Conservation (phyloP, 2,888 invertebrate species). For the Eupithecia vulgata region DNA sequence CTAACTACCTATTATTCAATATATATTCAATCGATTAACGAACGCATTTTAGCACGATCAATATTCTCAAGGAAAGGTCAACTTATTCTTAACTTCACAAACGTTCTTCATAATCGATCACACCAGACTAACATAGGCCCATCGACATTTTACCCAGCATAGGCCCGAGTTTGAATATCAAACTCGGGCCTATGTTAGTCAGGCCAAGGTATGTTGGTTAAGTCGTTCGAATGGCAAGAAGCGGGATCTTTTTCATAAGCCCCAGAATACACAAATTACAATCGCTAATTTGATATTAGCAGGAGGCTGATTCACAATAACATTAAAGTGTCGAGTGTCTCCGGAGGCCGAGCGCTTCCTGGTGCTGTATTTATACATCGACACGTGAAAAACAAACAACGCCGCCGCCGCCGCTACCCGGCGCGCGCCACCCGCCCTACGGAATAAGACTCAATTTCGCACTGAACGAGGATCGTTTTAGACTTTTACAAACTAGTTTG, state of each 20-base stretch:
- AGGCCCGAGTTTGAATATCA: too few species aligned
- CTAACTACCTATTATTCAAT: neutral
- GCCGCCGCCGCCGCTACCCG: slow-evolving; percentile 50
- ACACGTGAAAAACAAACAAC: slow-evolving; percentile 80
- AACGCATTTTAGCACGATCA: neutral
- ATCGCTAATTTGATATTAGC: slow-evolving; percentile 37
- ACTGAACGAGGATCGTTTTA: slow-evolving; percentile 5
- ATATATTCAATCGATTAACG: neutral
- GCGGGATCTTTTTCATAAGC: neutral
- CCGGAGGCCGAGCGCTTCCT: slow-evolving; percentile 64
- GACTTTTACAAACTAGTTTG: slow-evolving; percentile 1
- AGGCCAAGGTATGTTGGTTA: neutral
- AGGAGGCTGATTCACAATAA: slow-evolving; percentile 49
- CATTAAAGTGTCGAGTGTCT: slow-evolving; percentile 65
- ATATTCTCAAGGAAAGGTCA: neutral
- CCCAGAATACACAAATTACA: neutral
- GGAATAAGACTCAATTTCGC: slow-evolving; percentile 45
- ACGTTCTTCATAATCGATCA: neutral
- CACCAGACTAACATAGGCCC: too few species aligned
- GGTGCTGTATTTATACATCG: slow-evolving; percentile 79
- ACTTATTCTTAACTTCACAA: neutral
- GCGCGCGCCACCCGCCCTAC: slow-evolving; percentile 41
- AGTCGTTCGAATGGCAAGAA: neutral
- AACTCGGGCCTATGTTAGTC: neutral
- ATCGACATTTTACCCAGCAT: too few species aligned